Conservation (phyloP, 23 tunicate genomes). For the Ascidia mentula region DNA sequence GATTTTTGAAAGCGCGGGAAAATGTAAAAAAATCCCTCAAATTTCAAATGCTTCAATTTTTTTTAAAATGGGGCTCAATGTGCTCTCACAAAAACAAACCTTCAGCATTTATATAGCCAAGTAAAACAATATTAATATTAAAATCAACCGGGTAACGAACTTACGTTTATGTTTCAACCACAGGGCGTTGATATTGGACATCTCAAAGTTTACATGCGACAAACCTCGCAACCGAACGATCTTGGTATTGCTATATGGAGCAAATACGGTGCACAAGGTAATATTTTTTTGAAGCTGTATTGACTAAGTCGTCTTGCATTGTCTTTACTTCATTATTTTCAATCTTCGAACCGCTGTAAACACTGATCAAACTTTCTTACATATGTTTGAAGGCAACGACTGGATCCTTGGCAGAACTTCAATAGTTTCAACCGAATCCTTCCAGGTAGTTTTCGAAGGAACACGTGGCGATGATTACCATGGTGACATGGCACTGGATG, state of each 20-base stretch:
- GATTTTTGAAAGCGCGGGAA: too few species aligned
- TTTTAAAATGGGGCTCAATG: too few species aligned
- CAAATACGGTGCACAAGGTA: slow-evolving; percentile 75
- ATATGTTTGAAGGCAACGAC: slow-evolving; percentile 33
- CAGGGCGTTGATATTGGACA: slow-evolving; percentile 70
- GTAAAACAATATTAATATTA: too few species aligned
- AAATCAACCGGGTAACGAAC: too few species aligned
- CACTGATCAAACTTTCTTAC: background rate
- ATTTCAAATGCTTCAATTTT: too few species aligned
- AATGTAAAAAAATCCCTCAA: too few species aligned
- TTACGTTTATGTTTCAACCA: too few species aligned
- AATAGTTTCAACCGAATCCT: slow-evolving; percentile 24
- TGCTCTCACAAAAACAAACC: too few species aligned
- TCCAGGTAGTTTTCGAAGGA: slow-evolving; percentile 68
- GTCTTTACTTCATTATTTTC: too few species aligned
- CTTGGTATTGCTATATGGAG: slow-evolving; percentile 53
- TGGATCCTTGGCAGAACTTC: slow-evolving; percentile 50
- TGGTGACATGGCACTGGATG: slow-evolving; percentile 88
- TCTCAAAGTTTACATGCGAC: slow-evolving; percentile 54
- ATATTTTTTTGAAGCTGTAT: too few species aligned
- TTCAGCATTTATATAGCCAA: too few species aligned
- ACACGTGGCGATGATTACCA: slow-evolving; percentile 74
- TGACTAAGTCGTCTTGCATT: too few species aligned
- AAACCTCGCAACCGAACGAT: slow-evolving; percentile 13
- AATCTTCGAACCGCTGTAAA: background rate